Evolutionary conservation across 2,797 vertebrate species (phyloP).

Genomic region (Ptychadena robeensis): DNA sequence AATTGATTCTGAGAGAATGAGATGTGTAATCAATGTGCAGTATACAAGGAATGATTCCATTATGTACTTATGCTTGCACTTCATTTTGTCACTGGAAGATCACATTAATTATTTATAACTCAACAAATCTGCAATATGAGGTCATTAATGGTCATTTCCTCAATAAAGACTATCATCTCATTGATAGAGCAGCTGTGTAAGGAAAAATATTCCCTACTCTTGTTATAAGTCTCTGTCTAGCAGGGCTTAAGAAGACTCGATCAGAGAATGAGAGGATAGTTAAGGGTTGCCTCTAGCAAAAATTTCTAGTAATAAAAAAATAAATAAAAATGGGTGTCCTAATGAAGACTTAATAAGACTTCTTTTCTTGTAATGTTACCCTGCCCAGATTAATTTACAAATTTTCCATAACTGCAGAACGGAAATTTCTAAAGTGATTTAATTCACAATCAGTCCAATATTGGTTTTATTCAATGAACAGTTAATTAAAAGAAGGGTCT

Average conservation of each 20-base stretch:
- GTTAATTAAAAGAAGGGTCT: no score
- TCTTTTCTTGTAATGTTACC: no score
- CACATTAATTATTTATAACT: constrained; percentile 28
- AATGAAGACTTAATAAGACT: no score
- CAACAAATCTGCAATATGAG: constrained; percentile 1
- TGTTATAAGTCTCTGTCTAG: not conserved
- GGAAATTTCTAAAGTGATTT: no score
- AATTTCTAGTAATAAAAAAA: no score
- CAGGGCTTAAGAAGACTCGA: not conserved
- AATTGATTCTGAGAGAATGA: not conserved
- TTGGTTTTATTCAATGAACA: no score
- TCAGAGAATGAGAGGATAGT: not conserved
- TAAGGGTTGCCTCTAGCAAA: not conserved
- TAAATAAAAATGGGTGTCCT: no score
- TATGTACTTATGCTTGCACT: constrained; percentile 14
- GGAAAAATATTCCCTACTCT: not conserved
- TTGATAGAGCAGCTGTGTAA: constrained; percentile 4
- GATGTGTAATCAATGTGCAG: constrained; percentile 9
- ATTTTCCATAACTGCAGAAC: no score
- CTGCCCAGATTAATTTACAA: no score
- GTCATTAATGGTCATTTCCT: constrained; percentile 9
- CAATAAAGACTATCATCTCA: not conserved
- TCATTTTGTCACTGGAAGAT: constrained; percentile 30
- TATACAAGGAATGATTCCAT: constrained; percentile 11
- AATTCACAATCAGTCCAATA: no score